phyloP scores from a whole-genome alignment of 1,140 invertebrate species.

The Potamilus streckersoni region DNA sequence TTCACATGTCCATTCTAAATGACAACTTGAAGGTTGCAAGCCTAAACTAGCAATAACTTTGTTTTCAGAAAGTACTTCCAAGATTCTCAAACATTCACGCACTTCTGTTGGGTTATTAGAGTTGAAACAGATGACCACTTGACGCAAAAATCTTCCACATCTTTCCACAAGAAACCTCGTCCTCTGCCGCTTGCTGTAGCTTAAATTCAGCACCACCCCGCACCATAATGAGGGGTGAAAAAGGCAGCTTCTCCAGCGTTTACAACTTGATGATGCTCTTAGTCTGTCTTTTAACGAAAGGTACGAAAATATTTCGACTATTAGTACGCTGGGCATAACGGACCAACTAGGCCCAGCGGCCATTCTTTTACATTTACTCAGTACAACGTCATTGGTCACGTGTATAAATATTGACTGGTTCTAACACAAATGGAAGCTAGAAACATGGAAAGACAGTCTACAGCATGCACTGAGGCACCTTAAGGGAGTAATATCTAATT shows the following conservation, averaged over 20 bases:
- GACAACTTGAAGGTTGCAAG: slow-evolving; percentile 66
- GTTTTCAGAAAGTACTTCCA: slow-evolving; percentile 60
- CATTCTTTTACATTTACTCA: no score
- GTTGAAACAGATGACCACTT: slow-evolving; percentile 67
- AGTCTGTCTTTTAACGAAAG: slow-evolving; percentile 72
- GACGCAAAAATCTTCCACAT: slow-evolving; percentile 68
- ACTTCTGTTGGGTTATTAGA: slow-evolving; percentile 65
- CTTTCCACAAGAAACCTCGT: slow-evolving; percentile 65
- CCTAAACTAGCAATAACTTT: slow-evolving; percentile 63
- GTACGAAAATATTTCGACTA: slow-evolving; percentile 76
- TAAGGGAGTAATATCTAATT: no score
- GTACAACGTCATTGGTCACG: no score
- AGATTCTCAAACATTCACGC: slow-evolving; percentile 51
- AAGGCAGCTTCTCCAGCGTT: slow-evolving; percentile 74
- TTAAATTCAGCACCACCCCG: slow-evolving; percentile 65
- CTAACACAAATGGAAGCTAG: no score
- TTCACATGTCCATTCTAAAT: slow-evolving; percentile 52
- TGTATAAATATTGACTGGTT: no score
- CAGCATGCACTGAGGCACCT: no score
- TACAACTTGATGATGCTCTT: slow-evolving; percentile 74
- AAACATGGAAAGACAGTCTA: no score
- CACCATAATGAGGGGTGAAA: slow-evolving; percentile 76
- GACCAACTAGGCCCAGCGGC: slow-evolving; percentile 60
- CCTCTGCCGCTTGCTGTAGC: slow-evolving; percentile 65
- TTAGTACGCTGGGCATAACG: slow-evolving; percentile 74